These are phyloP conservation scores for Archaeoteleia sp. DNA, from an alignment of 2,888 invertebrate genomes.

Conservation along the genomic window DNA sequence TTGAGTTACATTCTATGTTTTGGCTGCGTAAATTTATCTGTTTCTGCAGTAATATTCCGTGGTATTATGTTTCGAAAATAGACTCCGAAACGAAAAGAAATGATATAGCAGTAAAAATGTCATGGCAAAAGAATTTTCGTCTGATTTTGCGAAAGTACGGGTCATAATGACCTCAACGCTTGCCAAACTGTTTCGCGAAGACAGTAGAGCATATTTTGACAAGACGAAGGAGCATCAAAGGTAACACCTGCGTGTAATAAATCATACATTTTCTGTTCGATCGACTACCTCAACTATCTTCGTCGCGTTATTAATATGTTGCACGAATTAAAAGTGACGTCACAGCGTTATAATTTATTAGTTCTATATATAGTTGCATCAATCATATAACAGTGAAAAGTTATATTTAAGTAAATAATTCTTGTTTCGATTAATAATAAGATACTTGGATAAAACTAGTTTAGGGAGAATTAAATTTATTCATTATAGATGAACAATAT, in stretches of 20 bases:
- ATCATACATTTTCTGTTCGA: slow-evolving; percentile 41
- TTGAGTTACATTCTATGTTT: too few species aligned
- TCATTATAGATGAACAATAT: too few species aligned
- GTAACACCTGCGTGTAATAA: slow-evolving; percentile 44
- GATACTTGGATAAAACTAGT: too few species aligned
- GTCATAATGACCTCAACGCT: slow-evolving; percentile 41
- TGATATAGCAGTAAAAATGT: slow-evolving; percentile 34
- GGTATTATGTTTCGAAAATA: slow-evolving; percentile 13
- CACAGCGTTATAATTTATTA: neutral
- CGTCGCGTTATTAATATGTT: slow-evolving; percentile 10
- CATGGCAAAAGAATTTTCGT: slow-evolving; percentile 34
- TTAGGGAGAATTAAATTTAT: too few species aligned
- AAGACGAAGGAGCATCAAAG: slow-evolving; percentile 32
- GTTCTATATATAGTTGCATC: too few species aligned
- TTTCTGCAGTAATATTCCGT: too few species aligned
- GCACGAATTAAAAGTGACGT: slow-evolving; percentile 22
- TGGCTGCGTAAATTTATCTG: too few species aligned
- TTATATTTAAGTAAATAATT: too few species aligned
- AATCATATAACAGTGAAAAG: too few species aligned
- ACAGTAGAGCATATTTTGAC: slow-evolving; percentile 38
- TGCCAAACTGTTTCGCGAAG: slow-evolving; percentile 49
- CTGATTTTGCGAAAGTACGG: slow-evolving; percentile 34
- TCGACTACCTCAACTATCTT: slow-evolving; percentile 13
- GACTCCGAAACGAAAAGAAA: slow-evolving; percentile 34
- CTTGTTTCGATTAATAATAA: too few species aligned